Percentiles rank a stretch among this genome's conserved stretches.
phyloP scores from a whole-genome alignment of 2,888 invertebrate species.

The Hyppa rectilinea region DNA sequence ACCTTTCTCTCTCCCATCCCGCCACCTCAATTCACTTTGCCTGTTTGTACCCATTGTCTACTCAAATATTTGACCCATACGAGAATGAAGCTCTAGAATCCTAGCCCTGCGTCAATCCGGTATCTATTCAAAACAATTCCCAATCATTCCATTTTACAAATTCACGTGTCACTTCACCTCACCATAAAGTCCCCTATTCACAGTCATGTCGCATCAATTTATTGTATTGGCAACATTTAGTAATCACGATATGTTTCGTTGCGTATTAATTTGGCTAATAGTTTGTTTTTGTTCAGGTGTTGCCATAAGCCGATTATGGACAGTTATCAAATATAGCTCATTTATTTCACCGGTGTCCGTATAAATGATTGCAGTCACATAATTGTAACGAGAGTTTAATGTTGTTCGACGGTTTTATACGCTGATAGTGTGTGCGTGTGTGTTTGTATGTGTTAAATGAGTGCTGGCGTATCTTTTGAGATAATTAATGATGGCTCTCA shows the following conservation, averaged over 20 bases:
- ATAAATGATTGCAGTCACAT: constrained; percentile 54
- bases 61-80: not conserved
- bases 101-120: not conserved
- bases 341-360: constrained; percentile 53
- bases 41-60: too few species aligned
- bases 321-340: constrained; percentile 60
- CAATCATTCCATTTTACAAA: not conserved
- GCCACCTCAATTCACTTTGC: too few species aligned
- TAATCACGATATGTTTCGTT: constrained; percentile 48
- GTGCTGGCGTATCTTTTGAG: constrained; percentile 1
- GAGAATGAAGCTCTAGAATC: not conserved
- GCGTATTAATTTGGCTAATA: constrained; percentile 60
- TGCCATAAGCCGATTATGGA: constrained; percentile 62
- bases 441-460: not conserved
- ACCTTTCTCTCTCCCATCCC: too few species aligned
- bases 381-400: constrained; percentile 48
- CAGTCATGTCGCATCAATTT: constrained; percentile 41
- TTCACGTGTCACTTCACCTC: not conserved
- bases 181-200: constrained; percentile 12
- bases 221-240: constrained; percentile 48
- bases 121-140: not conserved
- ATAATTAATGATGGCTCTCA: not conserved
- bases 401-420: constrained; percentile 36
- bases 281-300: constrained; percentile 67
- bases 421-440: constrained; percentile 1